Conservation (phyloP, 1,140 invertebrate species). For the Ips typographus region DNA sequence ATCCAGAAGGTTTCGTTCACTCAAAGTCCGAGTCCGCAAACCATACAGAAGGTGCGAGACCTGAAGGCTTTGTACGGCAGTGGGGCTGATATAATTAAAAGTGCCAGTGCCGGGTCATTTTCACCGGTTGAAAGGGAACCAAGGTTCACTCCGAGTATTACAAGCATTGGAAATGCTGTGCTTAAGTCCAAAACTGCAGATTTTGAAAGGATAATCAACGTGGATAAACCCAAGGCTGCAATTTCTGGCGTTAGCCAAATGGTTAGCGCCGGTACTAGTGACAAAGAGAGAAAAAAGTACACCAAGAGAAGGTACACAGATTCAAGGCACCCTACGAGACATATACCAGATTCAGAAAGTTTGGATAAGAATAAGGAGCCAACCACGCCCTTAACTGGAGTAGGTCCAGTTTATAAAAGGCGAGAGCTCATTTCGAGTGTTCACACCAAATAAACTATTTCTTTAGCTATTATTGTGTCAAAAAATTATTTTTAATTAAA, state of each 20-base stretch:
- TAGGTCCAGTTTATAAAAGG: constrained; percentile 71
- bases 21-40: constrained; percentile 58
- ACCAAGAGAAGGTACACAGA: constrained; percentile 65
- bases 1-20: constrained; percentile 63
- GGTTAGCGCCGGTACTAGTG: constrained; percentile 42
- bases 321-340: constrained; percentile 62
- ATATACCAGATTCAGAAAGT: constrained; percentile 60
- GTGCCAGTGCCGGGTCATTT: constrained; percentile 38
- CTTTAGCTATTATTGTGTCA: no score
- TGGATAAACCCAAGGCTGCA: constrained; percentile 48
- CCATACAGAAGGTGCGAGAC: constrained; percentile 44
- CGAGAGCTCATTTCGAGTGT: constrained; percentile 79
- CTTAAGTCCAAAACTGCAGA: constrained; percentile 68
- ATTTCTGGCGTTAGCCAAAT: constrained; percentile 48
- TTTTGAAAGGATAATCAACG: constrained; percentile 61
- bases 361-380: constrained; percentile 46
- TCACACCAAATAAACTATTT: constrained; percentile 49
- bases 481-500: no score
- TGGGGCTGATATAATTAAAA: constrained; percentile 35
- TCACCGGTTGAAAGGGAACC: constrained; percentile 43
- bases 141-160: constrained; percentile 61
- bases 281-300: constrained; percentile 61
- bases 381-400: constrained; percentile 35
- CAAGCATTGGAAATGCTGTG: constrained; percentile 66
- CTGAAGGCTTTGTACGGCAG: constrained; percentile 21